Evolutionary conservation across 1,140 invertebrate species (phyloP).

Genomic region (Dendrolimus kikuchii): DNA sequence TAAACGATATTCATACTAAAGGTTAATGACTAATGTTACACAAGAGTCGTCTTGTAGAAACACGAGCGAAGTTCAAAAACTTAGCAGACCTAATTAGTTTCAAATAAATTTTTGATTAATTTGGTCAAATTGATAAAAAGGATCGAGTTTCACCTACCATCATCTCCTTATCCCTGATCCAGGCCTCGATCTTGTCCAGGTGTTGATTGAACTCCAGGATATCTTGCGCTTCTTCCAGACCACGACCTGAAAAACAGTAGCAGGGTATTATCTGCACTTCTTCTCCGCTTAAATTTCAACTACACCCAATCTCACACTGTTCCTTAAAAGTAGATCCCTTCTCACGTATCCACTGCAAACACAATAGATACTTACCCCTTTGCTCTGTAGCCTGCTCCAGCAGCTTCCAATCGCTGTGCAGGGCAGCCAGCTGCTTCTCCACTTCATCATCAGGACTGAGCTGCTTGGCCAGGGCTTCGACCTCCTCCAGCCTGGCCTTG

Average conservation of each 20-base stretch:
- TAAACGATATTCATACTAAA: no score
- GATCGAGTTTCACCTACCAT: conserved; percentile 74
- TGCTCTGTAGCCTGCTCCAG: conserved; percentile 86
- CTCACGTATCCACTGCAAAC: no score
- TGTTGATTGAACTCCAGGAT: conserved; percentile 98
- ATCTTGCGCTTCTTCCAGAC: conserved; percentile 96
- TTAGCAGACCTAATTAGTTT: no score
- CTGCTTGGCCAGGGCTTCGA: conserved; percentile 80
- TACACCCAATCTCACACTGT: no score
- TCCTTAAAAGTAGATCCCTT: no score
- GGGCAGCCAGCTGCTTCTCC: conserved; percentile 78
- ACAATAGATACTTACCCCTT: conserved; percentile 35
- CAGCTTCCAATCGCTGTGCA: conserved; percentile 66
- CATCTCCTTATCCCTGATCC: conserved; percentile 97
- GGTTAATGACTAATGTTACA: no score
- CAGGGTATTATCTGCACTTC: no score
- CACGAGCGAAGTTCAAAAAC: no score
- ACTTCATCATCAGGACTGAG: conserved; percentile 84
- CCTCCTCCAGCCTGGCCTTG: conserved; percentile 87
- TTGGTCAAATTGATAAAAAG: no score
- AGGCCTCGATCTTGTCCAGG: conserved; percentile 94
- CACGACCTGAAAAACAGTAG: conserved; percentile 75
- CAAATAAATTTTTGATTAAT: no score
- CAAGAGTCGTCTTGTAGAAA: no score
- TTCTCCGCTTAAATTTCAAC: no score